Base-by-base conservation (phyloP, 2,797 vertebrate genomes). In the Intellagama lesueurii region DNA sequence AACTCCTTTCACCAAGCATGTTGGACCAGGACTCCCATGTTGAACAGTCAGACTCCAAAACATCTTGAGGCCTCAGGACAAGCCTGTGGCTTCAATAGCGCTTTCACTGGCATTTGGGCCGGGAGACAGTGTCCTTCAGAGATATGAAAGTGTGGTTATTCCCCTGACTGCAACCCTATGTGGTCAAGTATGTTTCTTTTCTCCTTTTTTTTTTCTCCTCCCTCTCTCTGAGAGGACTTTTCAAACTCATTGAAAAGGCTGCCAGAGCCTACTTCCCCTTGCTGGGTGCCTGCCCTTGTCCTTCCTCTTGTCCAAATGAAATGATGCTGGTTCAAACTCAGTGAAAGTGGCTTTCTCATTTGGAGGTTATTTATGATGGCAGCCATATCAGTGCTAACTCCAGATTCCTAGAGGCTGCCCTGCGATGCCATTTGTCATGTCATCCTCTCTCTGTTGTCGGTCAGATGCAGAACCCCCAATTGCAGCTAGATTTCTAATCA, bases 331-430 rank as follows among this genome's bases (percentile, higher is more conserved):
- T 66, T 89, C 40, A 0, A 66, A 86, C 81, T 73, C 66, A 78
- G 82, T 60, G 88, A 87, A 90, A 87, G 60, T 44, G 66, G 70
- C 72, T 83, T 0, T 88, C 75, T 88, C 68, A 30, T 1, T 19
- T 90, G 91, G 89, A 92, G 77, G 32, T 81, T 64, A 89, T 93
- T 92, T 81, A 84, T 86, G 30, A 90, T 87, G 30, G 88, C 91
- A 92, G 91, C 80, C 78, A 66, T 83, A 26, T 91, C 88, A 80
- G 49, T 85, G 88, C 40, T 80, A 32, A 88, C 30, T 82, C 1
- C 64, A 22, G 78, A 56, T 87, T 88, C 86, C 89, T 85, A 86
- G 90, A 69, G 82, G 87, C 2, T 75, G 83, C 88, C 81, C 83
- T 92, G 81, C 84, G 90, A 0, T 87, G 90, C 91, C 11, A 0